These are phyloP conservation scores for Bombus ignitus DNA, from an alignment of 1,140 invertebrate species.

Conservation along the genomic window DNA sequence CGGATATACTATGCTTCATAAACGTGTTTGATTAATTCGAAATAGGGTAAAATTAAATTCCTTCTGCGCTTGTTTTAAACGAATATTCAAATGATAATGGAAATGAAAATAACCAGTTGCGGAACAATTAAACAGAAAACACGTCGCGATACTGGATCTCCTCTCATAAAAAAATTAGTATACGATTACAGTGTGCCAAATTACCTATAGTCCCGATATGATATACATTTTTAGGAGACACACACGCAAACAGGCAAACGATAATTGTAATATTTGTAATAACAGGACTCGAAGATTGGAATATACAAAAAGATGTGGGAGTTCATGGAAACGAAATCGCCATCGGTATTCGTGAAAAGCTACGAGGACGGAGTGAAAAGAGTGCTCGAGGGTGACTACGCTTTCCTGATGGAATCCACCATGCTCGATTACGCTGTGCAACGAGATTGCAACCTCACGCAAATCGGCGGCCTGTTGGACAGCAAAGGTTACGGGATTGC, in stretches of 20 bases:
- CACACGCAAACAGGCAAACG: not conserved
- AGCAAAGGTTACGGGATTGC: conserved; percentile 96
- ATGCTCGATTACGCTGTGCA: conserved; percentile 98
- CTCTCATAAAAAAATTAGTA: not conserved
- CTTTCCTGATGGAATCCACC: conserved; percentile 99
- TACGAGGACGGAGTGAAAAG: conserved; percentile 95
- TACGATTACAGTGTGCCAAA: not conserved
- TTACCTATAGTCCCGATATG: too few relatives aligned
- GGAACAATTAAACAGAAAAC: not conserved
- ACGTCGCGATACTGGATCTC: not conserved
- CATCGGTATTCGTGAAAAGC: conserved; percentile 92
- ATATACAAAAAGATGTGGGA: conserved; percentile 99
- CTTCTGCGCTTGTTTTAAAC: not conserved
- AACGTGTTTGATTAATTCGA: not conserved
- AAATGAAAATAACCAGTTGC: not conserved
- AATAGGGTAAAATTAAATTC: not conserved
- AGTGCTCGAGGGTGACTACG: conserved; percentile 95
- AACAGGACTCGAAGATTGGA: conserved; percentile 96
- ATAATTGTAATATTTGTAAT: not conserved
- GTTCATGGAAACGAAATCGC: conserved; percentile 93
- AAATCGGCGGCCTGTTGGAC: conserved; percentile 97
- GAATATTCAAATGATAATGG: not conserved
- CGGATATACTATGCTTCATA: not conserved
- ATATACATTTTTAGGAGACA: not conserved
- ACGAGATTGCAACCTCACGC: conserved; percentile 98